A percentile compares a stretch with the other conserved stretches of the same genome.
Conservation (phyloP, 2,113 vertebrate genomes). For the Cranoglanis bouderius region DNA sequence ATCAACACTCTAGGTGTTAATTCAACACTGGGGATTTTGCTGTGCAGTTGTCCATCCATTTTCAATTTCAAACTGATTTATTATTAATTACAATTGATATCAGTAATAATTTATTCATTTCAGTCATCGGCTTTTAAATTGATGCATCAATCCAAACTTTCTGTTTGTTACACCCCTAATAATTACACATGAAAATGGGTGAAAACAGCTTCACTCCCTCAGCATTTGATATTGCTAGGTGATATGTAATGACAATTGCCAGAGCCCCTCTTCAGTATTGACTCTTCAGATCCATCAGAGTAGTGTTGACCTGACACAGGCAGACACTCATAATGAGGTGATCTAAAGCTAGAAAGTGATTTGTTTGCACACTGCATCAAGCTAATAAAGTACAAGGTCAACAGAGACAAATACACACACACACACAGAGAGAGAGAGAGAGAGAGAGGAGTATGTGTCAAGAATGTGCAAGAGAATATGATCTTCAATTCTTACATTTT, state of each 20-base stretch:
- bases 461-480: background rate
- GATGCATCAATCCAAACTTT: background rate
- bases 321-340: slow-evolving; percentile 35
- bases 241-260: slow-evolving; percentile 18
- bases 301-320: slow-evolving; percentile 32
- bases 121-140: background rate
- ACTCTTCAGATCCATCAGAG: slow-evolving; percentile 22
- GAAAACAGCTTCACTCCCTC: background rate
- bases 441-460: background rate
- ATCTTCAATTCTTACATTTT: background rate
- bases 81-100: background rate
- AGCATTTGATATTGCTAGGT: background rate
- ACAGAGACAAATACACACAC: background rate
- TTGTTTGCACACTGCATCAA: slow-evolving; percentile 41
- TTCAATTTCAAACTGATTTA: background rate
- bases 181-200: background rate
- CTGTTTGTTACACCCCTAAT: background rate
- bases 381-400: slow-evolving; percentile 43
- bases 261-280: slow-evolving; percentile 19
- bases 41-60: background rate
- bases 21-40: no score
- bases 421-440: slow-evolving; percentile 5
- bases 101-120: background rate
- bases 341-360: slow-evolving; percentile 16
- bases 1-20: no score